Percentiles rank a stretch among this genome's conserved stretches.
Evolutionary conservation across 2,888 invertebrate genomes (phyloP).

Genomic region (Boloria euphrosyne): DNA sequence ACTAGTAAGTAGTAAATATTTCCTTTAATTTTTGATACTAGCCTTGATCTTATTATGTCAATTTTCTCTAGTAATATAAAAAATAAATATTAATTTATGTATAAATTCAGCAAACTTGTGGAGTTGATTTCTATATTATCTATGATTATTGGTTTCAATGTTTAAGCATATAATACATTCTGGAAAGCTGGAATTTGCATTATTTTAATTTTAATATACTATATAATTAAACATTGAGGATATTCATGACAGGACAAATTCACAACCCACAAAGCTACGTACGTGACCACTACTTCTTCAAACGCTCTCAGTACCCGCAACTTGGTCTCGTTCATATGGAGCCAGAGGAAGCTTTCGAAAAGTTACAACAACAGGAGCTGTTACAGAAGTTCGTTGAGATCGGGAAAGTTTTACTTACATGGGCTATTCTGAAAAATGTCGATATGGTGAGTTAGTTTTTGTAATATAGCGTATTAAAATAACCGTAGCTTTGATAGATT

Average conservation of each 20-base stretch:
- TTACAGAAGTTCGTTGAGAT: constrained; percentile 97
- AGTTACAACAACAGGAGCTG: constrained; percentile 94
- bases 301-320: constrained; percentile 98
- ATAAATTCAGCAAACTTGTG: no score
- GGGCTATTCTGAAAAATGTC: constrained; percentile 95
- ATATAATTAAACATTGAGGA: not conserved
- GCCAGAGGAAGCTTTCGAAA: constrained; percentile 94
- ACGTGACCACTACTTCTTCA: constrained; percentile 96
- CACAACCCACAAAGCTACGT: constrained; percentile 98
- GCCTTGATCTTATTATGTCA: no score
- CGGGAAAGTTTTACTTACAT: constrained; percentile 95
- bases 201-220: not conserved
- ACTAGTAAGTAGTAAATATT: constrained; percentile 88
- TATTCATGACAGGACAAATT: constrained; percentile 89
- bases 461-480: not conserved
- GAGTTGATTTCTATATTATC: no score
- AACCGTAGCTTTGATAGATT: no score
- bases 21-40: no score
- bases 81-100: no score
- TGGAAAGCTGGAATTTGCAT: no score
- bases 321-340: constrained; percentile 96
- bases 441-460: constrained; percentile 86
- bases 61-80: no score
- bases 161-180: no score
- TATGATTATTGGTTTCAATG: no score